Evolutionary conservation across 1,140 invertebrate species (phyloP).

Genomic region (Papilio machaon): DNA sequence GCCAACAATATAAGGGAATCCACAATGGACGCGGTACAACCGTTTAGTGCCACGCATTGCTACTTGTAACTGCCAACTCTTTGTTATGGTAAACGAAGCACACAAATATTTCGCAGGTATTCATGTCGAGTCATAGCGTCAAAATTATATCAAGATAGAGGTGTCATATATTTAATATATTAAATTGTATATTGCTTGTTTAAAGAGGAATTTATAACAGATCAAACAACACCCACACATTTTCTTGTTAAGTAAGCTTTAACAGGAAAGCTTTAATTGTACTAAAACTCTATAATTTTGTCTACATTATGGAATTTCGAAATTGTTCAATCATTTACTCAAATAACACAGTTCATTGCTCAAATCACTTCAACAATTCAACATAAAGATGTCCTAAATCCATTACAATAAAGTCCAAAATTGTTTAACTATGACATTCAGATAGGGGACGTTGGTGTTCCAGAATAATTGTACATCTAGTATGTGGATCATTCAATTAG

Average conservation of each 20-base stretch:
- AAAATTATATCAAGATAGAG: neutral
- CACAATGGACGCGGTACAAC: slow-evolving; percentile 4
- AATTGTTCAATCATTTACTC: neutral
- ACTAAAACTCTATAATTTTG: neutral
- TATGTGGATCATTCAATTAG: slow-evolving; percentile 40
- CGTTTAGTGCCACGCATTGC: slow-evolving; percentile 28
- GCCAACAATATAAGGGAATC: slow-evolving; percentile 23
- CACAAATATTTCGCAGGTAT: neutral
- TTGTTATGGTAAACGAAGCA: slow-evolving; percentile 9
- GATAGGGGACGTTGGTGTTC: slow-evolving; percentile 28
- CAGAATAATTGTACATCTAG: slow-evolving; percentile 36
- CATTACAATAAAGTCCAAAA: neutral
- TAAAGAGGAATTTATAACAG: neutral
- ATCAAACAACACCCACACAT: neutral
- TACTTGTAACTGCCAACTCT: slow-evolving; percentile 11
- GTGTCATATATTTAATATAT: no score
- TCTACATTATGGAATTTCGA: neutral
- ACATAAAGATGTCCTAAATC: neutral
- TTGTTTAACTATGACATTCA: neutral
- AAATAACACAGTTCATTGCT: neutral
- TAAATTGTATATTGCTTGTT: neutral
- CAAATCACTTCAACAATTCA: neutral
- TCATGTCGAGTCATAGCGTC: neutral
- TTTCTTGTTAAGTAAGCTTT: neutral
- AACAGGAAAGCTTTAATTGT: neutral